Evolutionary conservation across 92 coral and sea anemone genomes (phyloP), one percentile per base, ranked within the genome.

Genomic region (Phenganax stokvisi): DNA sequence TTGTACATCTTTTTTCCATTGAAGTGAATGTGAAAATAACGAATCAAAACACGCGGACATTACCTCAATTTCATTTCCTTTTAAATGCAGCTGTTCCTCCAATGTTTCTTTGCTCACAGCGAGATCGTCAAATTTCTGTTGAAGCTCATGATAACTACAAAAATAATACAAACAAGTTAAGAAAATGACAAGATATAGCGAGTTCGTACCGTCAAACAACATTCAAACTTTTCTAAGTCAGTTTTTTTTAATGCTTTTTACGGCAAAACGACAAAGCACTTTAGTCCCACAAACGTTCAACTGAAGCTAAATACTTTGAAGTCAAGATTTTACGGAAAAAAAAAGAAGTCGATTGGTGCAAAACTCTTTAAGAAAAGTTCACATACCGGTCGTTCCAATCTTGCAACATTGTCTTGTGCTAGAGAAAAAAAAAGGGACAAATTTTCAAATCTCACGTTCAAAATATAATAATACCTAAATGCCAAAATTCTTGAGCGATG

Each of bases 51-150:
- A 7, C 51, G 6, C 27, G 15, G 56, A 37, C 47, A 37, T 30
- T 78, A 92, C 97, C 89, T 86, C 97, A 25, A 86, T 90, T 74
- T 93, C 97, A n/a, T 88, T 91, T 61, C 84, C 85, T 83, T 87
- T 91, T 84, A 91, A 93, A 47, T 91, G 91, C 57, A 85, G 81
- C 67, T 93, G 97, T 68, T 93, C 92, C 60, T 89, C 89, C 25
- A 93, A 80, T 59, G 90, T 89, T 6, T 88, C 84, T 84, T 86
- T 82, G 44, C 87, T 82, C 65, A 93, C 85, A 2, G 87, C 82
- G 80, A 87, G 85, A 56, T 93, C 97, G 72, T 93, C 97, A 72
- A 86, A 87, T 58, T 84, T 89, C 16, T 60, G 87, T 74, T 93
- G 97, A 7, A 91, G 80, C 65, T 80, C 87, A 10, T 88, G 86